Percentiles rank a stretch among this genome's conserved stretches.
Conservation (phyloP, 2,797 vertebrate species). For the Helicolenus hilgendorfi region DNA sequence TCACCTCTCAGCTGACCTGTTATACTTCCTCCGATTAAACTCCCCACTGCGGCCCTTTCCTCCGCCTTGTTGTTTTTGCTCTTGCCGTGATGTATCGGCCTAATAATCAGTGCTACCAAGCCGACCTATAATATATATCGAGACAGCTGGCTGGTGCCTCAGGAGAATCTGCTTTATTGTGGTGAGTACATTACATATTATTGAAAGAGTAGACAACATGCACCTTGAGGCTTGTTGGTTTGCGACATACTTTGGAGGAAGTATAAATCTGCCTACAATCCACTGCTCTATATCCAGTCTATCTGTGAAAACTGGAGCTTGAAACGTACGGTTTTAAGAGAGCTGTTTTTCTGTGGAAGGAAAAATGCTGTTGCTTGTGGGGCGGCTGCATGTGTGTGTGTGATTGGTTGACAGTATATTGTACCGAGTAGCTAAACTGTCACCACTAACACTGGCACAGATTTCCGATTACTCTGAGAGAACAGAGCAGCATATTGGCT, state of each 20-base stretch:
- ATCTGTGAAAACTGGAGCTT: not conserved
- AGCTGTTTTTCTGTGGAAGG: constrained; percentile 18
- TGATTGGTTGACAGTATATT: constrained; percentile 50
- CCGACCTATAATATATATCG: constrained; percentile 68
- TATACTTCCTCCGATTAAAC: constrained; percentile 56
- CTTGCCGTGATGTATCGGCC: constrained; percentile 68
- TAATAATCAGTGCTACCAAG: constrained; percentile 77
- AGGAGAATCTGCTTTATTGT: constrained; percentile 63
- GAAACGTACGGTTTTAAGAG: constrained; percentile 28
- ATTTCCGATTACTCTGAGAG: constrained; percentile 71
- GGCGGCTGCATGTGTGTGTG: not conserved
- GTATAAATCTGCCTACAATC: constrained; percentile 48
- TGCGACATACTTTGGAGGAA: constrained; percentile 14
- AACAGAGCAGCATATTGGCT: constrained; percentile 70
- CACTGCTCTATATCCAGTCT: not conserved
- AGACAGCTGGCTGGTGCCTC: constrained; percentile 42
- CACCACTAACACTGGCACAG: constrained; percentile 64
- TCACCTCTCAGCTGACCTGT: constrained; percentile 59
- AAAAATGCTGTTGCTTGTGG: constrained; percentile 10
- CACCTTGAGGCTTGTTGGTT: constrained; percentile 65
- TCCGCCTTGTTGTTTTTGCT: constrained; percentile 42
- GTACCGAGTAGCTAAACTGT: constrained; percentile 62
- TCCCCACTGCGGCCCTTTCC: constrained; percentile 19
- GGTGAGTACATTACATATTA: constrained; percentile 72
- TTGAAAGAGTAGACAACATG: constrained; percentile 66